A percentile compares a stretch with the other conserved stretches of the same genome.
phyloP scores from a whole-genome alignment of 2,113 vertebrate species.

The Orientallactaga bullata region DNA sequence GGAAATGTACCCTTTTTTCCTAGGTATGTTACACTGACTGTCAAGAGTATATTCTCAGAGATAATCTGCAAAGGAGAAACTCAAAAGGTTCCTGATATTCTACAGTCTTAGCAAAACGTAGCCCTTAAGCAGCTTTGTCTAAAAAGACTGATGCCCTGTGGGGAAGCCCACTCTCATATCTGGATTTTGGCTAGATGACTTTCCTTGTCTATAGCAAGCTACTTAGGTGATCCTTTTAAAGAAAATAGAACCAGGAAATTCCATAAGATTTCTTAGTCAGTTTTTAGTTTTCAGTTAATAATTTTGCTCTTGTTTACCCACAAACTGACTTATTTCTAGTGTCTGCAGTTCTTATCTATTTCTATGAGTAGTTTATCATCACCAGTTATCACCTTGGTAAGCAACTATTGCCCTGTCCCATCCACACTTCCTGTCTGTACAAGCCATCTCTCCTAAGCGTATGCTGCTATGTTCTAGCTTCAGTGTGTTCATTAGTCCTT shows the following conservation, averaged over 20 bases:
- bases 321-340: background rate
- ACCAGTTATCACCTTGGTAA: background rate
- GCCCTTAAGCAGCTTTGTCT: background rate
- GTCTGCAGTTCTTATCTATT: background rate
- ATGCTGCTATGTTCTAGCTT: background rate
- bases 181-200: background rate
- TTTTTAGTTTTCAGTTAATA: slow-evolving; percentile 6
- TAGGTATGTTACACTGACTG: background rate
- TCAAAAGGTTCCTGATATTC: background rate
- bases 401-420: background rate
- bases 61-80: slow-evolving; percentile 13
- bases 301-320: background rate
- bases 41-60: background rate
- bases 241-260: background rate
- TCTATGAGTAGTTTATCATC: background rate
- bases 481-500: background rate
- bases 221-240: background rate
- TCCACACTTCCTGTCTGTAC: background rate
- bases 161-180: background rate
- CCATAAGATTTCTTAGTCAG: background rate
- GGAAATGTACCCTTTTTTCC: slow-evolving; percentile 13
- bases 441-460: background rate
- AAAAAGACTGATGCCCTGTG: background rate
- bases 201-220: background rate
- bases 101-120: background rate